These are phyloP conservation scores for Anolis sagrei DNA, from an alignment of 2,113 vertebrate genomes.

Conservation along the genomic window DNA sequence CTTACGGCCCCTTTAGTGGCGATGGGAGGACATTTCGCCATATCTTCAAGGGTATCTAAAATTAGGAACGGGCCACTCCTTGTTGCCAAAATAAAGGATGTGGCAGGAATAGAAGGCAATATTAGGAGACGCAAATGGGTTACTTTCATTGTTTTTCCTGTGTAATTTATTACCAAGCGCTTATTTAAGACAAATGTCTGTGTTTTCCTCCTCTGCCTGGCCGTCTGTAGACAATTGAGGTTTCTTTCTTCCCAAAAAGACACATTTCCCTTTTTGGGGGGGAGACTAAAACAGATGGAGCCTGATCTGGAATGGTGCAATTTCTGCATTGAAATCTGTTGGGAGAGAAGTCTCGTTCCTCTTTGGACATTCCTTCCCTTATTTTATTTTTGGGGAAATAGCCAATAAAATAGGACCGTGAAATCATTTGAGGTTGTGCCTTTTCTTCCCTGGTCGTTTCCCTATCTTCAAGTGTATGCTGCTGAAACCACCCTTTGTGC, in stretches of 20 bases:
- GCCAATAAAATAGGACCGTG: constrained; percentile 20
- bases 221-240: neutral
- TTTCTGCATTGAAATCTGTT: neutral
- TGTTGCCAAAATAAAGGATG: too few species aligned
- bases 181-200: neutral
- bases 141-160: neutral
- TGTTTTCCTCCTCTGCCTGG: neutral
- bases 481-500: too few species aligned
- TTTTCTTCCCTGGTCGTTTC: neutral
- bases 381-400: constrained; percentile 14
- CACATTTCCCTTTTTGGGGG: too few species aligned
- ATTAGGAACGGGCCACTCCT: too few species aligned
- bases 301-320: neutral
- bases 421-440: neutral
- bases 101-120: too few species aligned
- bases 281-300: too few species aligned
- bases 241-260: neutral
- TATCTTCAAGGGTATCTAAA: too few species aligned
- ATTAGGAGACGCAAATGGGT: too few species aligned
- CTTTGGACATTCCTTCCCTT: neutral
- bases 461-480: too few species aligned
- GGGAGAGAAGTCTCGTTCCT: neutral
- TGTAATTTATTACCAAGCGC: neutral
- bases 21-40: too few species aligned
- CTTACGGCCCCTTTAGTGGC: too few species aligned